Base-by-base conservation (phyloP, 2,888 invertebrate genomes). In the Clostera curtula region DNA sequence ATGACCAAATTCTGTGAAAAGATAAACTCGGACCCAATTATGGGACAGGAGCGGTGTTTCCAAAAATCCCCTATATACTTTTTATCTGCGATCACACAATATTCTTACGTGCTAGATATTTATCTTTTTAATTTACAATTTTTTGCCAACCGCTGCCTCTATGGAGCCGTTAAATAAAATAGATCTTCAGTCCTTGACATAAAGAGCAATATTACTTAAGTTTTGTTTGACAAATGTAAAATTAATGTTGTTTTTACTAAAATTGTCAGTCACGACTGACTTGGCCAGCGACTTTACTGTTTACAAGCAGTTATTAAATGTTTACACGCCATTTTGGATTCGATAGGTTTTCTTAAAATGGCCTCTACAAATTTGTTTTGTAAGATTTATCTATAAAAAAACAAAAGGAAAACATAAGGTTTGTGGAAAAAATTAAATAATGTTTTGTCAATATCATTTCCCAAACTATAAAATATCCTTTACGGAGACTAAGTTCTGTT, bases 1-100 rank as follows among this genome's bases (percentile, higher is more conserved):
- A 75, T 67, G 73, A 66, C 73, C 73, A 71, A 66, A 65, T 82
- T 80, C 80, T 63, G 55, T 66, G 80, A 79, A 82, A 52, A 75
- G 72, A 76, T 80, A 75, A 79, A 70, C 49, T 63, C 66, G 60
- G 42, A 52, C 49, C 76, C 80, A 79, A 77, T 80, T 80, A 79
- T 67, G 66, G 69, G 42, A 44, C 61, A 48, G 51, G 49, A 63
- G 73, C 74, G 72, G 75, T 53, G 64, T 74, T 77, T 77, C 76
- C 77, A 73, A 77, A 79, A 79, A 79, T 73, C 63, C 54, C 53
- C 64, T 64, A 68, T 65, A 62, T 50, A 53, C 49, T 53, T 61
- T 66, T 75, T 75, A 77, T 77, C 77, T 69, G 22, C 24, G 59
- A 79, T 79, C 76, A 66, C 58, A 64, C 57, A 50, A 56, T 64